Evolutionary conservation across 2,888 invertebrate species (phyloP), one percentile per base, ranked within the genome.

Genomic region (Miltochrista miniata): DNA sequence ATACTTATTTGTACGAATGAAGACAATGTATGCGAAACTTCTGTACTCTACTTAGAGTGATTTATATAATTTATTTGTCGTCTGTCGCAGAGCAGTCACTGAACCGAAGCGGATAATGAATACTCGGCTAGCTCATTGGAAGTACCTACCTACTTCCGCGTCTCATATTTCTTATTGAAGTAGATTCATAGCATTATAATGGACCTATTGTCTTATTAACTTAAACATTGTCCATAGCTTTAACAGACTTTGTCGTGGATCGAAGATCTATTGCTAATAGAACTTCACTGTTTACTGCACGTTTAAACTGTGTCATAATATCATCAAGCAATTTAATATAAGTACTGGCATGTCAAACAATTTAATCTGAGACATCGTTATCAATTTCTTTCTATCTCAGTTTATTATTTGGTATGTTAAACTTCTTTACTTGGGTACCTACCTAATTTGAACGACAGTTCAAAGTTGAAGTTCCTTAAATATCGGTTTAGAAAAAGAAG

Each of bases 321-420:
- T 80, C 71, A 73, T 72, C 61, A 72, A 79, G 63, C 73, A 81
- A 82, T 83, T 87, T 81, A 75, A 24, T 76, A 80, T n/a, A n/a
- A n/a, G n/a, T 70, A 79, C 81, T 82, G 85, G 83, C 84, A 81
- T 76, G 76, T 79, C 67, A 75, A 81, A 85, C 81, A 80, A 82
- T 85, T 82, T 74, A 74, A 69, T 77, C 63, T 80, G 83, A 79
- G 82, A 79, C 72, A 71, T 72, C 18, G 76, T 83, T 84, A 85
- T 85, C 81, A 80, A 87, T 86, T 77, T 76, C 63, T 73, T 24
- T 24, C 2, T 78, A 76, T 74, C 79, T 79, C 75, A 67, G 83
- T 82, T 83, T 78, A 24, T 81, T 76, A 79, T 78, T 74, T 79
- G 79, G 79, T 74, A 79, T 51, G 59, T 54, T 51, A 53, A 55